These are phyloP conservation scores for Lamproptera curius DNA, from an alignment of 2,888 invertebrate genomes.

Conservation along the genomic window DNA sequence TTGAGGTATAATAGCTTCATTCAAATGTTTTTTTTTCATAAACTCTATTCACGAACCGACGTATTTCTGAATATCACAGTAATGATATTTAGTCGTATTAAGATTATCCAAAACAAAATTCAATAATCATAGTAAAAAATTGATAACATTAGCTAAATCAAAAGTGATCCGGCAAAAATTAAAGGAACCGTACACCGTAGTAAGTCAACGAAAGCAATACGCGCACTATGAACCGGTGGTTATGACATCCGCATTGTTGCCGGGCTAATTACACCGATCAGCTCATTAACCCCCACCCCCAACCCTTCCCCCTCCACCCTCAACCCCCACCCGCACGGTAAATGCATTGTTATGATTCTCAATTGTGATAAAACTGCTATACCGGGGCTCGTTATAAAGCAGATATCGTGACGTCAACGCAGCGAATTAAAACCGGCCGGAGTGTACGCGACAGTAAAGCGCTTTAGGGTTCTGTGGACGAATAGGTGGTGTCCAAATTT, in stretches of 20 bases:
- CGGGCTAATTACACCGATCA: conserved; percentile 20
- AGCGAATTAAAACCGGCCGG: background rate
- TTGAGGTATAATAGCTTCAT: no score
- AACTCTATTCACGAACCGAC: no score
- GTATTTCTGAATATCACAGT: no score
- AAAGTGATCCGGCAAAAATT: conserved; percentile 1
- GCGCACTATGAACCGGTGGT: conserved; percentile 7
- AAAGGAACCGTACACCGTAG: background rate
- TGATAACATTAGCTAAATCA: no score
- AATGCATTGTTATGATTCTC: conserved; percentile 14
- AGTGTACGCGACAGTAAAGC: conserved; percentile 1
- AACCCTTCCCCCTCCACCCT: background rate
- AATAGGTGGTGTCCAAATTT: no score
- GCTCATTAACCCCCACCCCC: conserved; percentile 16
- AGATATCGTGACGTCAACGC: conserved; percentile 14
- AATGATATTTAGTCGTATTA: no score
- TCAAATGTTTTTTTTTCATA: no score
- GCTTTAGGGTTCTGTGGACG: background rate
- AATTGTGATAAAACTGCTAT: conserved; percentile 16
- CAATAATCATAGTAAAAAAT: no score
- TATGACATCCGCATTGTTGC: conserved; percentile 13
- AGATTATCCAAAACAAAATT: no score
- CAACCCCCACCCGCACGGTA: background rate
- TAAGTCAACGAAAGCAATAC: background rate
- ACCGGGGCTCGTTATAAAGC: conserved; percentile 18